Evolutionary conservation across 2,113 vertebrate species (phyloP).

Genomic region (Cygnus buccinator): DNA sequence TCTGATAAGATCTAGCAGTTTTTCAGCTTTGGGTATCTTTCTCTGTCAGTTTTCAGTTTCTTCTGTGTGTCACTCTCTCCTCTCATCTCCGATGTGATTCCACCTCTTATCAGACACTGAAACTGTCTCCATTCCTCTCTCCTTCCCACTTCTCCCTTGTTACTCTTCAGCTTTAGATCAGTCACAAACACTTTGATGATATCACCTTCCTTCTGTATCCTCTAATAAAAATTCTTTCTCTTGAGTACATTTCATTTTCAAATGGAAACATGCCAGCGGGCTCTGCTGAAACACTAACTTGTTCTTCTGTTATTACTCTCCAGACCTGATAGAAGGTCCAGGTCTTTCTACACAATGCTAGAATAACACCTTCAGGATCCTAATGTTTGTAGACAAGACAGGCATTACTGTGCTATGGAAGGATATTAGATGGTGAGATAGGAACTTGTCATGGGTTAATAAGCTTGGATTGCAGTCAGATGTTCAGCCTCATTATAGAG

Average conservation of each 20-base stretch:
- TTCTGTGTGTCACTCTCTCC: neutral
- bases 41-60: neutral
- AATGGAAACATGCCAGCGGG: neutral
- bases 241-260: neutral
- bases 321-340: neutral
- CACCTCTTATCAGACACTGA: conserved; percentile 25
- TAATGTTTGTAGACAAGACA: neutral
- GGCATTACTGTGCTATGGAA: neutral
- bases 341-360: neutral
- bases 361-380: neutral
- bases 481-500: neutral
- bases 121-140: neutral
- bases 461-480: neutral
- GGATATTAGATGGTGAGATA: neutral
- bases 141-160: neutral
- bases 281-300: neutral
- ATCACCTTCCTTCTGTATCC: neutral
- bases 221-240: conserved; percentile 2
- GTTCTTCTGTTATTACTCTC: neutral
- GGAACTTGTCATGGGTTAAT: neutral
- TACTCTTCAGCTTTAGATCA: conserved; percentile 25
- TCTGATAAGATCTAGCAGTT: neutral
- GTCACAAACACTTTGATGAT: conserved; percentile 9
- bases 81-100: neutral
- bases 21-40: neutral